Percentiles rank a stretch among this genome's conserved stretches.
Conservation (phyloP, 2,797 vertebrate species). For the Melanogrammus aeglefinus region DNA sequence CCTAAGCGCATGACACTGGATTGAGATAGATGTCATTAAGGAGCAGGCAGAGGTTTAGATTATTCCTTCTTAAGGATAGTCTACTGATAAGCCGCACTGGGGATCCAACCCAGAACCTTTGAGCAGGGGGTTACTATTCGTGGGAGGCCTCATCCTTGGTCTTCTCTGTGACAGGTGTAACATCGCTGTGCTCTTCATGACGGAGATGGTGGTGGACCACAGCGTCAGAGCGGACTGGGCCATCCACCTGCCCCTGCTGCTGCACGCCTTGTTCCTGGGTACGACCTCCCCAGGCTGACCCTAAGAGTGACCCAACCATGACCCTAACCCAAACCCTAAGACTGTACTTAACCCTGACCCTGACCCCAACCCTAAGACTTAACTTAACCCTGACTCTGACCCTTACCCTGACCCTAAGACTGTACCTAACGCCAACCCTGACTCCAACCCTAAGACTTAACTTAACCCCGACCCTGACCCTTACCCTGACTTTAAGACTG, state of each 20-base stretch:
- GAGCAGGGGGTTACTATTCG: neutral
- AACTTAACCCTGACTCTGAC: too few species aligned
- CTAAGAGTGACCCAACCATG: too few species aligned
- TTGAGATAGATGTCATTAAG: neutral
- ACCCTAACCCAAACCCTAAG: too few species aligned
- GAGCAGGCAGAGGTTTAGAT: neutral
- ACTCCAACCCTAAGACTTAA: too few species aligned
- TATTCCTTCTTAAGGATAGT: neutral
- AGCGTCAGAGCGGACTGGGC: conserved; percentile 96
- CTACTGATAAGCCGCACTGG: neutral
- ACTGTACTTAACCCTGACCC: too few species aligned
- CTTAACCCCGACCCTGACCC: too few species aligned
- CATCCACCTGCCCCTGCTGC: conserved; percentile 88
- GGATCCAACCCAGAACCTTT: neutral
- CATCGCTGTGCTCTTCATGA: conserved; percentile 97
- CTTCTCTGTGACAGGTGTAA: conserved; percentile 80
- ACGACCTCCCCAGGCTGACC: conserved; percentile 42
- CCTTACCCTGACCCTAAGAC: too few species aligned
- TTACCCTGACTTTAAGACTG: too few species aligned
- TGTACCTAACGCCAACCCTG: too few species aligned
- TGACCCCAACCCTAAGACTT: too few species aligned
- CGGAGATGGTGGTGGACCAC: conserved; percentile 98
- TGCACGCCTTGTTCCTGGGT: conserved; percentile 95
- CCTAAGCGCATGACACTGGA: neutral
- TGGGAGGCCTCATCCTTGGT: neutral